Evolutionary conservation across 1,140 invertebrate genomes (phyloP).

Genomic region (Papilio machaon): DNA sequence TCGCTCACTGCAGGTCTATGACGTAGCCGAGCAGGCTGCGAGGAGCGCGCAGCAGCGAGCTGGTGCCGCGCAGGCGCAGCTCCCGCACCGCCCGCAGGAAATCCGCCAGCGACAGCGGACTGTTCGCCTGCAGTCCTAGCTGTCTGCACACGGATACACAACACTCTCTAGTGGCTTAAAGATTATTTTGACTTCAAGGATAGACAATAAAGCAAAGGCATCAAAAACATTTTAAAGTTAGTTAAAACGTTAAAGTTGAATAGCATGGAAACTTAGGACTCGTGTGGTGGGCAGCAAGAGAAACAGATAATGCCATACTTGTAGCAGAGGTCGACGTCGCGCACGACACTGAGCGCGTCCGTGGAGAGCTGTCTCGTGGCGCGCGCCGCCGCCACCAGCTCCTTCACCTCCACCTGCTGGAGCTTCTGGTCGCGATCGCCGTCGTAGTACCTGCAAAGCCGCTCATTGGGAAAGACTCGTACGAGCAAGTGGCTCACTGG

Average conservation of each 20-base stretch:
- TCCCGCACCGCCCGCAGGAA: constrained; percentile 74
- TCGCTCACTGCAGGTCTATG: constrained; percentile 58
- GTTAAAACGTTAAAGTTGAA: too few relatives aligned
- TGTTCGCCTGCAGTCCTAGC: constrained; percentile 62
- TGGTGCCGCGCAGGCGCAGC: constrained; percentile 72
- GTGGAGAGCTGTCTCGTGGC: constrained; percentile 54
- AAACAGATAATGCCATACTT: constrained; percentile 44
- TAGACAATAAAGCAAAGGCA: too few relatives aligned
- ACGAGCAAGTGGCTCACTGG: background rate
- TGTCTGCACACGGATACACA: constrained; percentile 46
- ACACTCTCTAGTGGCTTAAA: background rate
- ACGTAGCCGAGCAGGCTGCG: constrained; percentile 56
- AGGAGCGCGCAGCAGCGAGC: constrained; percentile 67
- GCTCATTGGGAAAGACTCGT: background rate
- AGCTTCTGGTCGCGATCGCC: constrained; percentile 62
- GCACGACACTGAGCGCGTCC: constrained; percentile 62
- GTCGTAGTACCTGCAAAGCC: constrained; percentile 59
- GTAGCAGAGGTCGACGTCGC: constrained; percentile 60
- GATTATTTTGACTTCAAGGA: background rate
- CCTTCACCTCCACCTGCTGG: constrained; percentile 65
- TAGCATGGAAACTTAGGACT: background rate
- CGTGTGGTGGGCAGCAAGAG: constrained; percentile 44
- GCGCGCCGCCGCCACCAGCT: constrained; percentile 63
- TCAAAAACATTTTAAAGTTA: too few relatives aligned
- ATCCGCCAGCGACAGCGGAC: constrained; percentile 62